Base-by-base conservation (phyloP, 2,888 invertebrate species). In the Eupithecia pulchellata region DNA sequence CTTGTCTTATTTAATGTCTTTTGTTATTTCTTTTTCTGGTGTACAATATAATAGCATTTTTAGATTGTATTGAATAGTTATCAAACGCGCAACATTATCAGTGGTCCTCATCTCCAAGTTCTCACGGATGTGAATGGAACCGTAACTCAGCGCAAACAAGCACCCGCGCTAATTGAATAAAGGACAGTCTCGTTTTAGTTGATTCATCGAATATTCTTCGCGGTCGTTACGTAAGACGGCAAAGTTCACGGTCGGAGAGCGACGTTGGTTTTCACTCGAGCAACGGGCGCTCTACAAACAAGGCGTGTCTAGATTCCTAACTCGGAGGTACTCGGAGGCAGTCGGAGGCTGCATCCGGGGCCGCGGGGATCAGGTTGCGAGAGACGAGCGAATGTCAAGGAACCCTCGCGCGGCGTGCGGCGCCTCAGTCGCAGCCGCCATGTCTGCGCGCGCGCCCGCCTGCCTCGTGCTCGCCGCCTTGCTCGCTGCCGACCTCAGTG, bases 301-400 rank as follows among this genome's bases (percentile, higher is more conserved):
- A 89, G 90, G 91, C 88, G 91, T 84, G 89, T 89, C 90, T 89
- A 91, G 89, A 91, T 91, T 91, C 88, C 89, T 89, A 89, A 86
- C 85, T 83, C 87, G 87, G 89, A 91, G 92, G 89, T 20, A 42
- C 42, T 20, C 42, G 42, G 89, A 91, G 92, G 90, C 92, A 42
- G 6, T n/a, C 42, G 87, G 89, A 91, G 92, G 89, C 92, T 91
- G 92, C 91, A 93, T 93, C 93, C 93, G 93, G 93, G 93, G 91
- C 92, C 90, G 87, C 90, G 90, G 90, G 42, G 74, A 89, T 87
- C 90, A 81, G 83, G 87, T 87, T 87, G 86, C 89, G 79, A 85
- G 88, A 87, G 89, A 88, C 90, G 90, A 83, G 88, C 93, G 92
- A 93, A 93, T 92, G 93, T 92, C 93, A 92, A 93, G 92, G 92